Base-by-base conservation (phyloP, 2,797 vertebrate species). In the Sebastes jordani region DNA sequence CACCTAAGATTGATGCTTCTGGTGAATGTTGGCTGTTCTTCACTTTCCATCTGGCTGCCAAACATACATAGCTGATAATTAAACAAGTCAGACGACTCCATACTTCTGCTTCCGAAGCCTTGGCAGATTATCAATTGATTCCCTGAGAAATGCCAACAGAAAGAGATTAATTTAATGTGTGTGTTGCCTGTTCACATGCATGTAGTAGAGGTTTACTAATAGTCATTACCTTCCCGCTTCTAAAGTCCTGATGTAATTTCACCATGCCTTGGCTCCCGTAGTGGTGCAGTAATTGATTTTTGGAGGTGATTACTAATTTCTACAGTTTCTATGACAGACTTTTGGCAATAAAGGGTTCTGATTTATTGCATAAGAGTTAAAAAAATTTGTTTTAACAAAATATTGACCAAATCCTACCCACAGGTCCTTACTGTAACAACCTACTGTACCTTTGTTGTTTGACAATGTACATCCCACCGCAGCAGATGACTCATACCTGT, bases 401-500 rank as follows among this genome's bases (percentile, higher is more conserved):
- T 59, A 74, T 38, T 77, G n/a, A 82, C 23, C 20, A 36, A 32
- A 66, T 38, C 8, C 2, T 38, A 11, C 71, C 25, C 56, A 38
- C 67, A 77, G 42, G 27, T 60, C 30, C n/a, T 82, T 61, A 72
- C 52, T 42, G 58, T 54, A 59, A 78, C 49, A 63, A 74, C 46
- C n/a, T 2, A n/a, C n/a, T 23, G 11, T 52, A 23, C 65, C 54
- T 69, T 84, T 83, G 65, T 73, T 78, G 64, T 42, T 18, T 13
- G 49, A 74, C 36, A 67, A 77, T 9, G 42, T 25, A 38, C 74
- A 22, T 62, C 67, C 61, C n/a, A 55, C 13, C 7, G 8, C 65
- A 74, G 83, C 32, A 29, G 49, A 82, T 89, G 89, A 88, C 68
- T 91, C 88, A 91, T 27, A 25, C 71, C 75, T 80, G 73, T 38